Percentiles rank a stretch among this genome's conserved stretches.
Conservation (phyloP, 2,113 vertebrate genomes). For the Xerus inauris region DNA sequence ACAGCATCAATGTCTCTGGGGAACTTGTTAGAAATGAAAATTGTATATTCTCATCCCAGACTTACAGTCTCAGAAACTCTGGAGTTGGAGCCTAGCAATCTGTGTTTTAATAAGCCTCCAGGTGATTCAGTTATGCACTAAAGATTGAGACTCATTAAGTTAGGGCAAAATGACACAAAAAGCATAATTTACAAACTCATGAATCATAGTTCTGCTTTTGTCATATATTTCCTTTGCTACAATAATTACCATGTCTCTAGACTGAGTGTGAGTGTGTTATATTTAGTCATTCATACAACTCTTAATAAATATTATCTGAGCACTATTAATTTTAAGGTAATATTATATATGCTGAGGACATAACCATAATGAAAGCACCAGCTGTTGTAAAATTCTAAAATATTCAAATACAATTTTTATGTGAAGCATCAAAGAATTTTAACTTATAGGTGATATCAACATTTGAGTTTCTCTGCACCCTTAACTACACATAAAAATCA, state of each 20-base stretch:
- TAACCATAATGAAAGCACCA: neutral
- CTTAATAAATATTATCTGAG: neutral
- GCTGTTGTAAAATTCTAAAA: neutral
- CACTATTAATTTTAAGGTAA: neutral
- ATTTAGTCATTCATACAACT: neutral
- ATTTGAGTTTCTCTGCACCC: neutral
- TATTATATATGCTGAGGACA: neutral
- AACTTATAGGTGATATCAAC: neutral
- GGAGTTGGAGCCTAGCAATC: neutral
- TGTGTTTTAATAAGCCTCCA: conserved; percentile 33
- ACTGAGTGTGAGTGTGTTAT: neutral
- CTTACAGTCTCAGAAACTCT: neutral
- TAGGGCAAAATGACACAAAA: neutral
- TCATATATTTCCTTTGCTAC: neutral
- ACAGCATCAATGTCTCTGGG: neutral
- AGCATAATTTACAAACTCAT: neutral
- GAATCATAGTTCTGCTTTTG: neutral
- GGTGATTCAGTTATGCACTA: neutral
- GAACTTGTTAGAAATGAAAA: conserved; percentile 34
- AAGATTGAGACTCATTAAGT: neutral
- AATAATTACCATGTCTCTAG: neutral
- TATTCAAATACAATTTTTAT: neutral
- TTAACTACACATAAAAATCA: neutral
- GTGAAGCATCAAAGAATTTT: neutral
- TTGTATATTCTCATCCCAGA: neutral